Base-by-base conservation (phyloP, 2,797 vertebrate genomes). In the Chiloscyllium punctatum region DNA sequence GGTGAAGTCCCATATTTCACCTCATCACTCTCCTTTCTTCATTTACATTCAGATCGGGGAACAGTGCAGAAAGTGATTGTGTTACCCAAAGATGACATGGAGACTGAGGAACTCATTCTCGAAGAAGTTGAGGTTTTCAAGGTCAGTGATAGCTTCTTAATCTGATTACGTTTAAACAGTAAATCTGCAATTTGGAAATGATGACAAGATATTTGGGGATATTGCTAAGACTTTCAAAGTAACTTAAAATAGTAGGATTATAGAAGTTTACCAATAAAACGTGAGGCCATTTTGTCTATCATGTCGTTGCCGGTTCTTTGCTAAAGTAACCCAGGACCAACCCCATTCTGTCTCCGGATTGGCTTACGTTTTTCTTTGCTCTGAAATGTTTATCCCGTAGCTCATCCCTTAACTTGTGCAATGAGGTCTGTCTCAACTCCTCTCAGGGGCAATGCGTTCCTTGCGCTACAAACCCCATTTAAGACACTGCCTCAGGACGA, bases 61-160 rank as follows among this genome's bases (percentile, higher is more conserved):
- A 99, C 99, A 0, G 98, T 99, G 90, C 99, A 99, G 97, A 99
- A 99, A 97, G 99, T 99, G 96, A 99, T 99, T 0, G 99, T 99
- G 90, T 97, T 99, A 69, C 99, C 99, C 51, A 98, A 98, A 97
- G 99, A 99, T 4, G 99, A 99, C 97, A 97, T 99, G 97, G 99
- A 99, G 97, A 99, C 98, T 0, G 99, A 99, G 96, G 99, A 99
- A 96, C 98, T 99, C 96, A 99, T 99, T 96, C 97, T 99, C 91
- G 99, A 99, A 96, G 99, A 99, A 96, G 99, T 99, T 4, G 99
- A 99, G 95, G 99, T 99, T 96, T 99, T 99, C 96, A 99, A 98
- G 98, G 99, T 99, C 95, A 96, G 16, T 95, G 94, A n/a, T 69
- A 92, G 68, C 16, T 37, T 68, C 11, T 11, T 42, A 48, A 25